Conservation (phyloP, 2,888 invertebrate species). For the Auanema freiburgensis region DNA sequence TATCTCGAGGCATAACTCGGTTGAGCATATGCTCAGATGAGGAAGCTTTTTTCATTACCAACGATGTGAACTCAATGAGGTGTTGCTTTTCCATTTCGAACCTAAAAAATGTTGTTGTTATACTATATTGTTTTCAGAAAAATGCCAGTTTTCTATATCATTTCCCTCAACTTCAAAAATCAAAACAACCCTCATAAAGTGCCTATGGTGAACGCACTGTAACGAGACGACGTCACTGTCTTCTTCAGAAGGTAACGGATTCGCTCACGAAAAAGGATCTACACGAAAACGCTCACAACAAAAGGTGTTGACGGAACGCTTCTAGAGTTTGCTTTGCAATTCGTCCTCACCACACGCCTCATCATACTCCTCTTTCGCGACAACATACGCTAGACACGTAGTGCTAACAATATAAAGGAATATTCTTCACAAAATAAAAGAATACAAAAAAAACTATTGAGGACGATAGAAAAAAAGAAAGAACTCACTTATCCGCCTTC, state of each 20-base stretch:
- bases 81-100: conserved; percentile 92
- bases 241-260: too few species aligned
- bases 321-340: too few species aligned
- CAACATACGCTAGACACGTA: conserved; percentile 76
- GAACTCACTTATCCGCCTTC: conserved; percentile 68
- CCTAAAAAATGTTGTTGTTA: conserved; percentile 69
- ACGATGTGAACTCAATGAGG: conserved; percentile 88
- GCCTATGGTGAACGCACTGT: too few species aligned
- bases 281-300: too few species aligned
- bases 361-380: conserved; percentile 91
- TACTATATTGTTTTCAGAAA: too few species aligned
- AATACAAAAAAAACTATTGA: conserved; percentile 1
- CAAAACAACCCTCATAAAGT: too few species aligned
- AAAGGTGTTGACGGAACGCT: too few species aligned
- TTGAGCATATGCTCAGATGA: conserved; percentile 81
- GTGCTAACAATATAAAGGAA: conserved; percentile 6
- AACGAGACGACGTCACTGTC: too few species aligned
- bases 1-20: conserved; percentile 77
- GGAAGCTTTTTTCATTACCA: conserved; percentile 97
- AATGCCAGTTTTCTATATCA: too few species aligned
- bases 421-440: not conserved
- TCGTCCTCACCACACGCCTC: too few species aligned
- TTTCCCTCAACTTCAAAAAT: not conserved
- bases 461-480: conserved; percentile 3
- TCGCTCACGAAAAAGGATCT: too few species aligned